Conservation (phyloP, 2,888 invertebrate species). For the Branchellion lobata region DNA sequence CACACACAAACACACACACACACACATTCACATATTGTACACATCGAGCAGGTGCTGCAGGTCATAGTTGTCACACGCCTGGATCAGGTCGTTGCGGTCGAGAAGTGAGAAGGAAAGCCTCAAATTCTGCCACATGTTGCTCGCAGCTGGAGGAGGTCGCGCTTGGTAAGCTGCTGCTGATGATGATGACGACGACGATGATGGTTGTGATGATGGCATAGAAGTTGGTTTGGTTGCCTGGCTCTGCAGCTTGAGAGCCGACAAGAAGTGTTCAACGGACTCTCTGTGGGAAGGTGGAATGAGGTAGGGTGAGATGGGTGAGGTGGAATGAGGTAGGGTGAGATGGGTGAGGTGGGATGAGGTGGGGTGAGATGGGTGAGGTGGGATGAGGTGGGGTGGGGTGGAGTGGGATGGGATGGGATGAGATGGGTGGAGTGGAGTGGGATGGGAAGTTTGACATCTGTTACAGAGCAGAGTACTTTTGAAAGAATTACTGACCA, state of each 20-base stretch:
- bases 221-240: conserved; percentile 68
- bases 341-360: too few species aligned
- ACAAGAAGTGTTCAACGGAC: conserved; percentile 90
- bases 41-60: conserved; percentile 60
- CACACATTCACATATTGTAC: conserved; percentile 53
- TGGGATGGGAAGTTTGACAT: too few species aligned
- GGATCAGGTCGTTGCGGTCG: conserved; percentile 67
- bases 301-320: too few species aligned
- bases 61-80: conserved; percentile 66
- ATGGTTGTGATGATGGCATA: background rate
- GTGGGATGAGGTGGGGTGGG: too few species aligned
- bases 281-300: conserved; percentile 69
- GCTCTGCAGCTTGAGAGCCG: conserved; percentile 87
- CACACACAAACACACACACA: conserved; percentile 28
- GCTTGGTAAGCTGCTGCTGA: conserved; percentile 60
- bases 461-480: too few species aligned
- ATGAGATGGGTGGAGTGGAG: too few species aligned
- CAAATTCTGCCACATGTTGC: conserved; percentile 89
- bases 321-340: too few species aligned
- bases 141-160: too few species aligned
- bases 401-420: too few species aligned
- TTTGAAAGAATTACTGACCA: too few species aligned
- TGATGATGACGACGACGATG: background rate
- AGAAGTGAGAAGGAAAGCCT: conserved; percentile 81
- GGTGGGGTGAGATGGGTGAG: too few species aligned